Evolutionary conservation across 2,797 vertebrate species (phyloP).

Genomic region (Rhincodon typus): DNA sequence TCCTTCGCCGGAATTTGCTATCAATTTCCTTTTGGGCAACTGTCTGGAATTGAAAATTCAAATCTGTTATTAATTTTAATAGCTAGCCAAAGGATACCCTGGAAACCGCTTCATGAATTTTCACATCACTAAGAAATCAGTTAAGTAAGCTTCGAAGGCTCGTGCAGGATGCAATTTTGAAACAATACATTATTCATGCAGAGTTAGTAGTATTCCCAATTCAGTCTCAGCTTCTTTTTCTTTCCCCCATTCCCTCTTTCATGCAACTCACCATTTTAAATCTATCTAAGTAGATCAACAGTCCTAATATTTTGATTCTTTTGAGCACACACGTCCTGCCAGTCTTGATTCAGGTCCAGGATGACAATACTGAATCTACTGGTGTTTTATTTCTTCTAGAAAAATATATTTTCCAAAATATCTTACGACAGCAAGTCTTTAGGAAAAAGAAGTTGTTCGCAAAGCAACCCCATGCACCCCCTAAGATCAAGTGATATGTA

Average conservation of each 20-base stretch:
- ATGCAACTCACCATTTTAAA: neutral
- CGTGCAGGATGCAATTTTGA: neutral
- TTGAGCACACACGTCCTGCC: neutral
- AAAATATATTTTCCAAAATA: conserved; percentile 14
- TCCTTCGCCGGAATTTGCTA: too few relatives aligned
- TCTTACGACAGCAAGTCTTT: neutral
- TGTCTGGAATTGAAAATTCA: conserved; percentile 13
- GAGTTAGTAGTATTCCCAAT: neutral
- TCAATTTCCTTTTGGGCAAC: conserved; percentile 15
- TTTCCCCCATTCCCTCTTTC: neutral
- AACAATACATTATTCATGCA: neutral
- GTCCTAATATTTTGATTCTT: neutral
- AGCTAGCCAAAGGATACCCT: conserved; percentile 12
- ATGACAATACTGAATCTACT: neutral
- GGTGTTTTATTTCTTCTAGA: neutral
- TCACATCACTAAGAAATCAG: conserved; percentile 25
- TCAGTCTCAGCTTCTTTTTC: neutral
- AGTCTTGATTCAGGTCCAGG: conserved; percentile 3
- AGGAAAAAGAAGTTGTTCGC: neutral
- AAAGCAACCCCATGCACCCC: neutral
- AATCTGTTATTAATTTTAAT: conserved; percentile 34
- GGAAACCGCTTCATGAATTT: conserved; percentile 8
- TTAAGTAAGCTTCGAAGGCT: neutral
- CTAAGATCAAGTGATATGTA: conserved; percentile 25
- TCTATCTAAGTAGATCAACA: neutral